phyloP scores from a whole-genome alignment of 2,797 vertebrate genomes.

The Chaetodon trifasciatus region DNA sequence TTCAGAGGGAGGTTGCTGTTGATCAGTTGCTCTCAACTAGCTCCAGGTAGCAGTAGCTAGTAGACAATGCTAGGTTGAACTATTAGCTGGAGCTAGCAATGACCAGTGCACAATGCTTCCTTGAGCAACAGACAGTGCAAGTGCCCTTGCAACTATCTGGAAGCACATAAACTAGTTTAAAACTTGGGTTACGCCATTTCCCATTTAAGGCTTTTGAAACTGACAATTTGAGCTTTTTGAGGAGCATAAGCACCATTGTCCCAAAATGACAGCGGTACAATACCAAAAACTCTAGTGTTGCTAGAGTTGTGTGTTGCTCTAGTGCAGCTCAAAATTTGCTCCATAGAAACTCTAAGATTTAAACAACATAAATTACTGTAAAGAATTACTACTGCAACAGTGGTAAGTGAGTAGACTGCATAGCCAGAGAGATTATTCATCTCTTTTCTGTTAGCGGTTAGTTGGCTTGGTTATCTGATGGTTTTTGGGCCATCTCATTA shows the following conservation, averaged over 20 bases:
- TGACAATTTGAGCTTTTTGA: not conserved
- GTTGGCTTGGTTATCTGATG: slow-evolving; percentile 41
- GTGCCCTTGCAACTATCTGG: too few species aligned
- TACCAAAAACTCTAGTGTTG: not conserved
- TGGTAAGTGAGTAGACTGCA: slow-evolving; percentile 8
- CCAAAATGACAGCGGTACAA: not conserved
- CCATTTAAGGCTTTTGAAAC: not conserved
- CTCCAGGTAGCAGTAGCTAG: not conserved
- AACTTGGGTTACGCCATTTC: too few species aligned
- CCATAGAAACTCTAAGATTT: not conserved
- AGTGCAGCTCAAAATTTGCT: slow-evolving; percentile 1
- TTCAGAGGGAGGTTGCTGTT: not conserved
- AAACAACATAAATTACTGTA: not conserved
- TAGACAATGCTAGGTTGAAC: not conserved
- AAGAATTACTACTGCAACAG: not conserved
- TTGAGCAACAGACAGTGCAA: too few species aligned
- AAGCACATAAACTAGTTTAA: too few species aligned
- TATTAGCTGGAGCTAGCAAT: not conserved
- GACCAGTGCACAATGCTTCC: too few species aligned
- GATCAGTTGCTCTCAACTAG: slow-evolving; percentile 1
- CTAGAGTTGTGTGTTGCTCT: too few species aligned
- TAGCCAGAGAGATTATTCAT: slow-evolving; percentile 32
- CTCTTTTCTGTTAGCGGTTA: slow-evolving; percentile 40
- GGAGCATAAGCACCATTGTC: not conserved
- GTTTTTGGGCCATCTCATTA: slow-evolving; percentile 57